phyloP scores from a whole-genome alignment of 2,797 vertebrate species.

The Cyclura pinguis region DNA sequence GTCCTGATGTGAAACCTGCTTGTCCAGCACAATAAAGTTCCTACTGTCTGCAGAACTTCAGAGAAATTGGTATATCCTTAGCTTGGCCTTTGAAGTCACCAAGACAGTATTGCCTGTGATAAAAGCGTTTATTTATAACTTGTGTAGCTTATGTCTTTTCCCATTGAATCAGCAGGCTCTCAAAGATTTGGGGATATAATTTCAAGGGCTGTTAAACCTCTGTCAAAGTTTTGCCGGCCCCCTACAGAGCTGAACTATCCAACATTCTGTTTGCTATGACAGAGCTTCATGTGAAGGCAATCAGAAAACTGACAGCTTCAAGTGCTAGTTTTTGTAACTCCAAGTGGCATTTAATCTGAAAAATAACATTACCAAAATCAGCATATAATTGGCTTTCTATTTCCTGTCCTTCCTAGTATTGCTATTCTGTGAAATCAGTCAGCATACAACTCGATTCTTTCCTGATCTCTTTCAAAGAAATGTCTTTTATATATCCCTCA shows the following conservation, averaged over 20 bases:
- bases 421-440: conserved; percentile 59
- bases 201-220: conserved; percentile 88
- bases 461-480: conserved; percentile 52
- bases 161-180: conserved; percentile 86
- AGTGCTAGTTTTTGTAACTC: conserved; percentile 79
- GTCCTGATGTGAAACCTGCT: conserved; percentile 56
- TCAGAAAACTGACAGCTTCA: conserved; percentile 80
- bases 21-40: conserved; percentile 78
- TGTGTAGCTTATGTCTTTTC: conserved; percentile 84
- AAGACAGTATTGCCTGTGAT: conserved; percentile 82
- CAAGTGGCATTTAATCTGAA: conserved; percentile 84
- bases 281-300: conserved; percentile 80
- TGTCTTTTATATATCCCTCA: conserved; percentile 42
- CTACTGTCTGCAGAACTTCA: conserved; percentile 82
- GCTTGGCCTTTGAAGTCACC: conserved; percentile 84
- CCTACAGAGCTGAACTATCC: conserved; percentile 82
- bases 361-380: conserved; percentile 82
- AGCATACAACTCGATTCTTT: conserved; percentile 56
- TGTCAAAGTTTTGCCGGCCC: conserved; percentile 85
- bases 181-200: conserved; percentile 83
- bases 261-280: conserved; percentile 82
- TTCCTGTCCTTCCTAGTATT: conserved; percentile 68
- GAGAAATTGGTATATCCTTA: conserved; percentile 80
- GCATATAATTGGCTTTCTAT: conserved; percentile 79
- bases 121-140: conserved; percentile 89